Evolutionary conservation across 2,113 vertebrate species (phyloP), one percentile per base, ranked within the genome.

Genomic region (Loxodonta africana): DNA sequence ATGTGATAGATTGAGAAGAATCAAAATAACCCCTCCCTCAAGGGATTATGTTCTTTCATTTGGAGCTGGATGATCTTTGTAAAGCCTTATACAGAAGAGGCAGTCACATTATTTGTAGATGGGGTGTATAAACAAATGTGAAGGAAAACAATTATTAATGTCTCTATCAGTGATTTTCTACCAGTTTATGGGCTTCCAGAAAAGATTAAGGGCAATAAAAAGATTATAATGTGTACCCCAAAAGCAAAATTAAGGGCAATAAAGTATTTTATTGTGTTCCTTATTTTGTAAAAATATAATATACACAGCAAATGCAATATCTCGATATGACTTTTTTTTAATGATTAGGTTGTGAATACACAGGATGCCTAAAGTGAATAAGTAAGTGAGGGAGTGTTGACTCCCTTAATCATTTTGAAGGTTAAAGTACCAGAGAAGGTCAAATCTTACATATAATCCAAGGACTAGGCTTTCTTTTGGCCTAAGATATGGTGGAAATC

Each of bases 141-240:
- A 57, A 94, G 76, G 48, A 88, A 95, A 85, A 41, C 37, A 41
- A 48, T 30, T 80, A 51, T 46, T 23, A 23, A 57, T 62, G 37
- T 88, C 30, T 89, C 11, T 74, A 6, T n/a, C 69, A 77, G 6
- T 73, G 77, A n/a, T 84, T 91, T 94, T 60, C 85, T 90, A 15
- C 46, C n/a, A 74, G 20, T 46, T 92, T 83, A 76, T 83, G 18
- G 4, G 3, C 20, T 44, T 4, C 9, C 2, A 82, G 60, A 21
- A 87, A 80, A 91, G 53, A 94, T 53, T 77, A 93, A 86, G 44
- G 20, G 23, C 37, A 44, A 85, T 41, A 62, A 81, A 51, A 83
- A 83, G 15, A 69, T 37, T 51, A 73, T 89, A 85, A 65, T 62
- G 0, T 15, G 53, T 0, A 41, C 17, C 33, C 23, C 77, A 28